Evolutionary conservation across 1,140 invertebrate genomes (phyloP).

Genomic region (Drosophila athabasca): DNA sequence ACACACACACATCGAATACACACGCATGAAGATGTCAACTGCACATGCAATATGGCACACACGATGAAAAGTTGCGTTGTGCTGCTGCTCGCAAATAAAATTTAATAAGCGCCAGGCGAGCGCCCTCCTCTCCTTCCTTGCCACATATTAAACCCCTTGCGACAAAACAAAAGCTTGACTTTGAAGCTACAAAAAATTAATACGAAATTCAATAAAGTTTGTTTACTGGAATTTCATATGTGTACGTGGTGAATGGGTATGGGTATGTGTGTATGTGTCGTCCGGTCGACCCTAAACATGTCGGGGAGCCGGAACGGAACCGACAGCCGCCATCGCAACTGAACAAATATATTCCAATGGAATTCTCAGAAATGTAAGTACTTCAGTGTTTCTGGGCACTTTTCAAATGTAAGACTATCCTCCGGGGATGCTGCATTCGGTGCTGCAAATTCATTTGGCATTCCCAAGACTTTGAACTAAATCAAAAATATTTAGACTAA

Average conservation of each 20-base stretch:
- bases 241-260: constrained; percentile 35
- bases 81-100: constrained; percentile 65
- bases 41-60: constrained; percentile 64
- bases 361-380: too few species aligned
- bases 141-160: constrained; percentile 62
- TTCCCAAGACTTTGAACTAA: too few species aligned
- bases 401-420: not conserved
- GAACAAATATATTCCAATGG: too few species aligned
- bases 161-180: constrained; percentile 57
- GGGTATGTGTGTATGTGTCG: not conserved
- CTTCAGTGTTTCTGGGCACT: too few species aligned
- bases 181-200: constrained; percentile 70
- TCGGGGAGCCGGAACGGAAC: too few species aligned
- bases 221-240: constrained; percentile 66
- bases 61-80: constrained; percentile 56
- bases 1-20: constrained; percentile 4
- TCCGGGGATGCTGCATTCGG: too few species aligned
- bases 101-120: constrained; percentile 73
- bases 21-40: constrained; percentile 67
- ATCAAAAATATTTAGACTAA: not conserved
- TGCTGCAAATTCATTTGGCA: too few species aligned
- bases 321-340: too few species aligned
- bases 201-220: constrained; percentile 76
- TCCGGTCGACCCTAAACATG: not conserved
- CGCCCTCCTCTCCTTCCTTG: constrained; percentile 49